Evolutionary conservation across 1,140 invertebrate species (phyloP).

Genomic region (Cryptotermes secundus): DNA sequence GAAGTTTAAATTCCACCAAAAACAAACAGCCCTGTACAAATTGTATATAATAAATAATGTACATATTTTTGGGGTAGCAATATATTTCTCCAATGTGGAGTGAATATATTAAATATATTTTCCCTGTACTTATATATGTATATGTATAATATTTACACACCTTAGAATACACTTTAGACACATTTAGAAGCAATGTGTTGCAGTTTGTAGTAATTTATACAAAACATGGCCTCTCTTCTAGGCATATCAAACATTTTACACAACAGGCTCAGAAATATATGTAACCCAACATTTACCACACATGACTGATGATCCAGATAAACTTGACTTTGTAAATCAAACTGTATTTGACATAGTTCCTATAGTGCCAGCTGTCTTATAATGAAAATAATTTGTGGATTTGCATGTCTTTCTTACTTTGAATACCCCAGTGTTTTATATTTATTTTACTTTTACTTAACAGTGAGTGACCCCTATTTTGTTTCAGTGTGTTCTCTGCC

Average conservation of each 20-base stretch:
- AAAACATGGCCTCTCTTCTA: background rate
- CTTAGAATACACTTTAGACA: conserved; percentile 9
- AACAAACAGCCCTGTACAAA: conserved; percentile 4
- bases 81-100: conserved; percentile 9
- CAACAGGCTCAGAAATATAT: background rate
- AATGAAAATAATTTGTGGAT: background rate
- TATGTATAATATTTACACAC: conserved; percentile 13
- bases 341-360: background rate
- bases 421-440: background rate
- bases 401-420: background rate
- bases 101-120: conserved; percentile 11
- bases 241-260: background rate
- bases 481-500: background rate
- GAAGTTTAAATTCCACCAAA: conserved; percentile 21
- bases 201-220: background rate
- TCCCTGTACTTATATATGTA: conserved; percentile 2
- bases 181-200: conserved; percentile 14
- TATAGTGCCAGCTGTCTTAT: background rate
- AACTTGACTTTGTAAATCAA: background rate
- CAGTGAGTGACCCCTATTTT: background rate
- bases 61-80: background rate
- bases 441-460: background rate
- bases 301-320: background rate
- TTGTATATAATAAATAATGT: conserved; percentile 18
- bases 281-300: background rate